Percentiles rank a stretch among this genome's conserved stretches.
Conservation (phyloP, 1,140 invertebrate species). For the Chrysomallon squamiferum region DNA sequence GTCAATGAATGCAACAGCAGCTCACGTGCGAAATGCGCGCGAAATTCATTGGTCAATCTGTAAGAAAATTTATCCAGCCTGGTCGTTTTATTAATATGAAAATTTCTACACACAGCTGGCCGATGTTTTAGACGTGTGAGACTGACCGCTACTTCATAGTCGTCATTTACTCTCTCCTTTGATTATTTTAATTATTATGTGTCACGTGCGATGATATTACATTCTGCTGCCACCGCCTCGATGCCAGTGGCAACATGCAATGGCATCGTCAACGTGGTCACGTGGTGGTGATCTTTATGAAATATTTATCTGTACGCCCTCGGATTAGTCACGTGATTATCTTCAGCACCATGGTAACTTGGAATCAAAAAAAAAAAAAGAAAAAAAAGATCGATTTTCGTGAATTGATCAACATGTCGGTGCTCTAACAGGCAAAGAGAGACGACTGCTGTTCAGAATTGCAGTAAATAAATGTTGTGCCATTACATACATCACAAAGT, state of each 20-base stretch:
- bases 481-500: too few species aligned
- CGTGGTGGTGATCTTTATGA: slow-evolving; percentile 5
- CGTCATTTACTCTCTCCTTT: neutral
- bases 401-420: neutral
- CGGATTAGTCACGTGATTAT: slow-evolving; percentile 3
- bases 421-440: too few species aligned
- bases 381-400: neutral
- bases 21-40: too few species aligned
- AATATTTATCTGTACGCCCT: slow-evolving; percentile 15
- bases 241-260: neutral
- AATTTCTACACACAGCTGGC: too few species aligned
- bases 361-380: neutral
- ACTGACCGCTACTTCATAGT: too few species aligned
- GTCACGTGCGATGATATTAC: neutral
- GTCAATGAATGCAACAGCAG: too few species aligned
- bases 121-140: too few species aligned
- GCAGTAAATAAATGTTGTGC: too few species aligned
- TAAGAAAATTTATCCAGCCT: too few species aligned
- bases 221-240: neutral
- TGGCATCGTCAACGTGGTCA: neutral
- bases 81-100: too few species aligned
- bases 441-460: too few species aligned
- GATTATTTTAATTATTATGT: slow-evolving; percentile 6
- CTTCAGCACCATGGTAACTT: slow-evolving; percentile 4
- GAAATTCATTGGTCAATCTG: too few species aligned